Evolutionary conservation across 2,797 vertebrate genomes (phyloP), one percentile per base, ranked within the genome.

Genomic region (Tokudaia tokunoshimensis): DNA sequence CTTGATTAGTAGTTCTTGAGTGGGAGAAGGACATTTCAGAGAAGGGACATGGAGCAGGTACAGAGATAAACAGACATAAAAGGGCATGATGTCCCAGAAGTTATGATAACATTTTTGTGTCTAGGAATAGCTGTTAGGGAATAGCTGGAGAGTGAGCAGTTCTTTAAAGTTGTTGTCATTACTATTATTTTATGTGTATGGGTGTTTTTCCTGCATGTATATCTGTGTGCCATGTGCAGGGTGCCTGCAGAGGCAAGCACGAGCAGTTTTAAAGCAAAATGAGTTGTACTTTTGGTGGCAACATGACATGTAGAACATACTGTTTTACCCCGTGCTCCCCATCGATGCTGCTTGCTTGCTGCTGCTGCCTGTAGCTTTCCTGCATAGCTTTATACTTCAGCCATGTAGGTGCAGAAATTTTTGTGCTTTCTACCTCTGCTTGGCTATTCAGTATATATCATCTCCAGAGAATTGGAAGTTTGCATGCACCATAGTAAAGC

Each of bases 201-300:
- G 29, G 29, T 85, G 61, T 67, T 84, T 65, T 65, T 31, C 41
- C 15, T 65, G 29, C 41, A 34, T 84, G 82, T 7, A 3, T 65
- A 47, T 85, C 61, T 65, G 41, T 65, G 61, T 47, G 34, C 61
- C 41, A 31, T 8, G 41, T 34, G 10, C 29, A 65, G 41, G 41
- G 61, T 34, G 41, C 44, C 61, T 47, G 12, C 41, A 65, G 61
- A 67, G 41, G 82, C 41, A 50, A 65, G 10, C 0, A 1, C 34
- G 81, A n/a, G 29, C 72, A 52, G 65, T 41, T 75, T 67, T 52
- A 88, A 74, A 91, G 88, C 57, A 63, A 44, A 26, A 79, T 57
- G 57, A 70, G 47, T 95, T 93, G 92, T 67, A 76, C 47, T 91
- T 96, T 90, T 75, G 50, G 44, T 89, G n/a, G 37, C 6, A 70